Evolutionary conservation across 2,113 vertebrate species (phyloP), one percentile per base, ranked within the genome.

Genomic region (Brachypteracias leptosomus): DNA sequence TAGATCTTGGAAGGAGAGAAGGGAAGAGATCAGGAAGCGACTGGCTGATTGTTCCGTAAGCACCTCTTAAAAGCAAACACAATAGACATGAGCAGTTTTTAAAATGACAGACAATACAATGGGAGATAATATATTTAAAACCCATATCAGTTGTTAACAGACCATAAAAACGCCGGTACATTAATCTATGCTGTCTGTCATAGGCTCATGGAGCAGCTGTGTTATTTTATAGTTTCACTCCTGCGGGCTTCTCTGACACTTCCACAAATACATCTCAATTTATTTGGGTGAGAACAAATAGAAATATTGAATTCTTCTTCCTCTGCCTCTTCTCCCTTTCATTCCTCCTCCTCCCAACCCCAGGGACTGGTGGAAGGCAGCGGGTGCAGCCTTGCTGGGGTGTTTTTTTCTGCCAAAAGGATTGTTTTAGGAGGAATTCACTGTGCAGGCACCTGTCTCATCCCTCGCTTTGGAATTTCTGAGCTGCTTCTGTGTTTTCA

Each of bases 51-150:
- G 96, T 96, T 96, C 97, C 51, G 44, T 95, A 95, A 97, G 97
- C 97, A 92, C 92, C 94, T 97, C 96, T 97, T 95, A 96, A 97
- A 97, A 97, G 97, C 96, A 97, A 96, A 96, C 96, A 97, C 97
- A 91, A 96, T 97, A 98, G 97, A 96, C 97, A 96, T 10, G 95
- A 97, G 86, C 91, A 89, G 97, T 97, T 98, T 98, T 95, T 91
- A 46, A 97, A 97, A 96, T 97, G 98, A 98, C 97, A 97, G 97
- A 97, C 97, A 96, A 97, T 97, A 96, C 97, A 97, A 97, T 89
- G 95, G 96, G 67, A 98, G 98, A 98, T 97, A 98, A 98, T 98
- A 98, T 97, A 98, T 98, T 98, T 98, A 97, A 98, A 98, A 97
- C 97, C 96, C 97, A 86, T 98, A 98, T 98, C 98, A 97, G 96